A percentile compares a stretch with the other conserved stretches of the same genome.
phyloP scores from a whole-genome alignment of 2,113 vertebrate genomes.

The Corapipo altera region DNA sequence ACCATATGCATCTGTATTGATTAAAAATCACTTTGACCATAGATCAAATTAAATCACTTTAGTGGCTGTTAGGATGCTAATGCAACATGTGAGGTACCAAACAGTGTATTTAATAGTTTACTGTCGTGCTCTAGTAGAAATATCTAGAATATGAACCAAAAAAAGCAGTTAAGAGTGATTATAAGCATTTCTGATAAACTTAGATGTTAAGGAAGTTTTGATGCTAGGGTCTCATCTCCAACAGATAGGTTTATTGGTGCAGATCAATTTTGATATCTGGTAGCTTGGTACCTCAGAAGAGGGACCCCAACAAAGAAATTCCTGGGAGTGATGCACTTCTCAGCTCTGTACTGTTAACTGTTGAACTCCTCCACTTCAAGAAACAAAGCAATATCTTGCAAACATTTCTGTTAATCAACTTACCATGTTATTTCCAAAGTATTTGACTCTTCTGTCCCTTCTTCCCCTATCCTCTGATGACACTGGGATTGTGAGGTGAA shows the following conservation, averaged over 20 bases:
- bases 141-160: neutral
- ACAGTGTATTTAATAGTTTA: neutral
- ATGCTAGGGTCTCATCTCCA: neutral
- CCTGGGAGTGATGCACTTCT: accelerated
- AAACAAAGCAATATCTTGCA: neutral
- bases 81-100: neutral
- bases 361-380: neutral
- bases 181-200: neutral
- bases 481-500: neutral
- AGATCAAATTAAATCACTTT: too few relatives aligned
- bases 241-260: neutral
- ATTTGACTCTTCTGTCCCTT: neutral
- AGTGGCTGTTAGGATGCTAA: neutral
- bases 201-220: neutral
- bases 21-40: neutral
- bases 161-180: neutral
- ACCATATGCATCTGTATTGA: too few relatives aligned
- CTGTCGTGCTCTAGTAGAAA: neutral
- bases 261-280: neutral
- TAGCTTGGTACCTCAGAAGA: neutral
- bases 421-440: neutral
- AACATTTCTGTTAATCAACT: neutral
- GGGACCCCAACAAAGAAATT: neutral
- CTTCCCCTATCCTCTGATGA: neutral
- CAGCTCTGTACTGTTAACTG: neutral